Base-by-base conservation (phyloP, 2,888 invertebrate species). In the Myopa testacea region DNA sequence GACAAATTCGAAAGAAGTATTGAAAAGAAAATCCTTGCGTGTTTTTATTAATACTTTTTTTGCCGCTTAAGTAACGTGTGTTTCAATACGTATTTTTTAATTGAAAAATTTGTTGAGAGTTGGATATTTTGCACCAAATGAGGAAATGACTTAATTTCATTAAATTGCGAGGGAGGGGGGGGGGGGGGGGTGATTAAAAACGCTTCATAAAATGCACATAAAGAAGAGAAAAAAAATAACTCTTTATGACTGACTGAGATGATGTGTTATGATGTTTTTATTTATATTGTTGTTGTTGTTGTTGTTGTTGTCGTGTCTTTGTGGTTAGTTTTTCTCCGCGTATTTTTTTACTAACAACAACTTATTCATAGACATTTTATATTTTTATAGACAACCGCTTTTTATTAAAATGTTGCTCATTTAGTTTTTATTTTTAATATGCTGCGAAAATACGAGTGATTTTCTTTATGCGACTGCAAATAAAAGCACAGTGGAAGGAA, bases 71-170 rank as follows among this genome's bases (percentile, higher is more conserved):
- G 55, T n/a, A 55, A 14, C 16, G 55, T 5, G 55, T 55, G 26
- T 55, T 55, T 55, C 45, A 19, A n/a, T 52, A 14, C 26, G 2
- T 3, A 40, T 72, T 62, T 58, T 74, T 74, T 74, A 74, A 74
- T 65, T 74, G 74, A 52, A 74, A 74, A 65, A 74, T 74, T 74
- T 74, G 45, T 37, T 65, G 14, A 58, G 34, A 68, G 37, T 38
- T 52, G 58, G 60, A 60, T 73, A 73, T 73, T 73, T 63, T 73
- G 63, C 45, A 45, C 40, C 38, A 73, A 65, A 73, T 69, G 69
- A 75, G 75, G 75, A 75, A 75, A 75, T 75, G 75, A 75, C 75
- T 75, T 75, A 75, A 75, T 75, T 75, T 69, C 75, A 69, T 75
- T 75, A 75, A 75, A 75, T 75, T 69, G 60, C 40, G 69, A 45